Percentiles rank a stretch among this genome's conserved stretches.
These are phyloP conservation scores for Loriculus beryllinus DNA, from an alignment of 2,797 vertebrate species.

Conservation along the genomic window DNA sequence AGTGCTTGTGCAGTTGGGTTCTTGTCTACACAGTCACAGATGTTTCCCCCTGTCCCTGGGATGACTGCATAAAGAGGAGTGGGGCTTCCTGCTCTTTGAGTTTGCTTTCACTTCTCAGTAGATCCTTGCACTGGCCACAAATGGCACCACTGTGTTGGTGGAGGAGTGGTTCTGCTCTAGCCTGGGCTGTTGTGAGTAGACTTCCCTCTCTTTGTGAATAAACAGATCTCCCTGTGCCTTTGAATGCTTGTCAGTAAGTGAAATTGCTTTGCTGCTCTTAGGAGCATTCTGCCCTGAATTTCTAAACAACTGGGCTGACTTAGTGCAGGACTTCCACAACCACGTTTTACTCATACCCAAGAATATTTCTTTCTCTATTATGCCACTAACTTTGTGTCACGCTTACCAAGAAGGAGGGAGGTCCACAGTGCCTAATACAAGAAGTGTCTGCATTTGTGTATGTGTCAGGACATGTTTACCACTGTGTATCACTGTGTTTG, in stretches of 20 bases:
- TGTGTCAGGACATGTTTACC: neutral
- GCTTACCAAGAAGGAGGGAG: neutral
- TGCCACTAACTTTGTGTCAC: neutral
- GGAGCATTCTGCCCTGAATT: neutral
- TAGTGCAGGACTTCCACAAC: neutral
- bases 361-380: neutral
- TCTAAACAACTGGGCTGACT: neutral
- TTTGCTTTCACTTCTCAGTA: neutral
- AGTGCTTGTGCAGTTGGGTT: neutral
- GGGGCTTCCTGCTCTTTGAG: neutral
- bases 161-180: neutral
- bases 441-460: neutral
- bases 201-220: neutral
- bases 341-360: neutral
- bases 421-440: neutral
- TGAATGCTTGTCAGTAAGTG: neutral
- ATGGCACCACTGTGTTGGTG: neutral
- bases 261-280: neutral
- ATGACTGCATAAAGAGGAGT: neutral
- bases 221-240: neutral
- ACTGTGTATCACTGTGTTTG: neutral
- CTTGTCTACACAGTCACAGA: neutral
- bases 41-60: neutral
- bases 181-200: neutral
- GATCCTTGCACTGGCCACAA: neutral